Evolutionary conservation across 1,140 invertebrate species (phyloP).

Genomic region (Hestina assimilis): DNA sequence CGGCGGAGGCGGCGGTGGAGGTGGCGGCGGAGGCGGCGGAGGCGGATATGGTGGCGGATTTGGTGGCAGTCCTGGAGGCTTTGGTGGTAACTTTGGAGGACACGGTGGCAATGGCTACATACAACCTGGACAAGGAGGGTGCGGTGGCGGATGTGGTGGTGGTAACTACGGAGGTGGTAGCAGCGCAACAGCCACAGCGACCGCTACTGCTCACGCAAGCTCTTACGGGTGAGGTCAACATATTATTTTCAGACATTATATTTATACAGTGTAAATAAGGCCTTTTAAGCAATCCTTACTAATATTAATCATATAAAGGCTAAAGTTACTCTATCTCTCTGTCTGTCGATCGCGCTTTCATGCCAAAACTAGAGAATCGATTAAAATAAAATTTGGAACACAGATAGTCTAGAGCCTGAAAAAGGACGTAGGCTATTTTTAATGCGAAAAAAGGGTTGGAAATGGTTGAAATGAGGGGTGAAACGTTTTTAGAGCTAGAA

Average conservation of each 20-base stretch:
- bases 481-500: too few relatives aligned
- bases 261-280: too few relatives aligned
- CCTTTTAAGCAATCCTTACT: too few relatives aligned
- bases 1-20: conserved; percentile 20
- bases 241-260: neutral
- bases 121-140: conserved; percentile 22
- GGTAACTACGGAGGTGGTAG: conserved; percentile 15
- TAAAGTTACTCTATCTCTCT: too few relatives aligned
- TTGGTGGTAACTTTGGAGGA: conserved; percentile 17
- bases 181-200: conserved; percentile 5
- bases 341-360: too few relatives aligned
- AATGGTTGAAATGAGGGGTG: too few relatives aligned
- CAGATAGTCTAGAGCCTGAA: too few relatives aligned
- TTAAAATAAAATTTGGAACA: too few relatives aligned
- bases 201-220: conserved; percentile 11
- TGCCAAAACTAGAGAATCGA: too few relatives aligned
- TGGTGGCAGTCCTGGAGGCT: conserved; percentile 21
- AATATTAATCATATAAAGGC: too few relatives aligned
- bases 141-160: conserved; percentile 18
- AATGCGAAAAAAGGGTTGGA: too few relatives aligned
- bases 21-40: conserved; percentile 20
- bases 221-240: neutral
- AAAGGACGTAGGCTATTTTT: too few relatives aligned
- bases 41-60: conserved; percentile 22
- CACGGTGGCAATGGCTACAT: conserved; percentile 27